A percentile compares a stretch with the other conserved stretches of the same genome.
Evolutionary conservation across 2,888 invertebrate species (phyloP).

Genomic region (Habrosyne pyritoides): DNA sequence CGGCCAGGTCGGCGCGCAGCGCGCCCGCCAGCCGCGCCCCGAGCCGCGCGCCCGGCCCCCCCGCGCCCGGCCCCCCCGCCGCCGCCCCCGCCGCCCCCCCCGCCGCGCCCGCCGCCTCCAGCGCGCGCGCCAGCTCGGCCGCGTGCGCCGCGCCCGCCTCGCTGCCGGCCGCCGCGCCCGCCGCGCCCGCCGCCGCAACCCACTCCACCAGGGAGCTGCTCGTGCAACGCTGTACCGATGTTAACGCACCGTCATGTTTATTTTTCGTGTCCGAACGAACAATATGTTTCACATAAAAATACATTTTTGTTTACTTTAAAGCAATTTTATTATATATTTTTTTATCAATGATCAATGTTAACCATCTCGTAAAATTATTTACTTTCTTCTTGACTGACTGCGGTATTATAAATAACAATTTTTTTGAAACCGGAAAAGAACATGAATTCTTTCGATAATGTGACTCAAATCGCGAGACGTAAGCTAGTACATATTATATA

Average conservation of each 20-base stretch:
- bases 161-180: constrained; percentile 45
- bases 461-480: neutral
- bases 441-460: no score
- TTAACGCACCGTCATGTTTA: neutral
- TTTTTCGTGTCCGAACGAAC: no score
- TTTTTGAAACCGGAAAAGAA: no score
- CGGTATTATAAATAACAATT: no score
- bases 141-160: constrained; percentile 50
- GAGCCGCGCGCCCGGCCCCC: constrained; percentile 43
- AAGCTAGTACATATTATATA: neutral
- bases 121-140: constrained; percentile 39
- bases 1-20: constrained; percentile 70
- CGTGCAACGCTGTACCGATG: constrained; percentile 54
- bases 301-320: no score
- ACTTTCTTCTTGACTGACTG: no score
- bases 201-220: constrained; percentile 67
- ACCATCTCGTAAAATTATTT: no score
- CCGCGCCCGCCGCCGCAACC: constrained; percentile 51
- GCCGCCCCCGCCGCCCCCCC: constrained; percentile 47
- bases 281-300: no score
- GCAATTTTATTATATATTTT: no score
- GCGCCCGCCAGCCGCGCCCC: constrained; percentile 62
- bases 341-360: no score
- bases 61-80: no score
- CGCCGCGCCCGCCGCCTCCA: constrained; percentile 35